Evolutionary conservation across 2,888 invertebrate species (phyloP).

Genomic region (Ypsolopha sequella): DNA sequence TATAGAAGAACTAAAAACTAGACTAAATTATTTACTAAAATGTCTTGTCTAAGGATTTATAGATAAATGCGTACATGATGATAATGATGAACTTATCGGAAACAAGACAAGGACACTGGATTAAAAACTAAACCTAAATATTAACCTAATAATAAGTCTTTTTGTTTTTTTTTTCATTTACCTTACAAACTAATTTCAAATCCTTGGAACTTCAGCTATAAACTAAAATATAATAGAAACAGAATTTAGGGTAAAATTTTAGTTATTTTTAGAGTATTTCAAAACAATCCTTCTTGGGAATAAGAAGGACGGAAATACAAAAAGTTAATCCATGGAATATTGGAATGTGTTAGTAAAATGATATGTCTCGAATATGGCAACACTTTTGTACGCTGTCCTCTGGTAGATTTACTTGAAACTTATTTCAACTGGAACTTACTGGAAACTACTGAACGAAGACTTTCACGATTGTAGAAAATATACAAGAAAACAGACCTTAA

Average conservation of each 20-base stretch:
- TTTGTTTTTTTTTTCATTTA: conserved; percentile 32
- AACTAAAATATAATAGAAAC: conserved; percentile 15
- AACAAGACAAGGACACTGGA: conserved; percentile 17
- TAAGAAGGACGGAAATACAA: conserved; percentile 3
- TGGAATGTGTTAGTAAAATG: conserved; percentile 55
- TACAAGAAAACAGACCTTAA: background rate
- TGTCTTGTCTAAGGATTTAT: background rate
- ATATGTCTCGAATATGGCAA: conserved; percentile 63
- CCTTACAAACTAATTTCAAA: conserved; percentile 38
- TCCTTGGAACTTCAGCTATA: conserved; percentile 40
- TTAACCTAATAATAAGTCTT: conserved; percentile 53
- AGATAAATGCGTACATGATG: background rate
- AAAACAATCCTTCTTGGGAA: background rate
- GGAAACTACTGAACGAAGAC: background rate
- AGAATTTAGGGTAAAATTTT: conserved; percentile 17
- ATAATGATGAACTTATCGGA: background rate
- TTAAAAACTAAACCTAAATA: conserved; percentile 19
- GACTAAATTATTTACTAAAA: background rate
- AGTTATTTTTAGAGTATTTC: conserved; percentile 7
- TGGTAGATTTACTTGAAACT: background rate
- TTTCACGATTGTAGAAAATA: background rate
- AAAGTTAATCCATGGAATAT: background rate
- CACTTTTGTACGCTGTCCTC: conserved; percentile 31
- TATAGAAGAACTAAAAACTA: background rate
- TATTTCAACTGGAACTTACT: background rate